Evolutionary conservation across 2,888 invertebrate species (phyloP).

Genomic region (Tupiocoris notatus): DNA sequence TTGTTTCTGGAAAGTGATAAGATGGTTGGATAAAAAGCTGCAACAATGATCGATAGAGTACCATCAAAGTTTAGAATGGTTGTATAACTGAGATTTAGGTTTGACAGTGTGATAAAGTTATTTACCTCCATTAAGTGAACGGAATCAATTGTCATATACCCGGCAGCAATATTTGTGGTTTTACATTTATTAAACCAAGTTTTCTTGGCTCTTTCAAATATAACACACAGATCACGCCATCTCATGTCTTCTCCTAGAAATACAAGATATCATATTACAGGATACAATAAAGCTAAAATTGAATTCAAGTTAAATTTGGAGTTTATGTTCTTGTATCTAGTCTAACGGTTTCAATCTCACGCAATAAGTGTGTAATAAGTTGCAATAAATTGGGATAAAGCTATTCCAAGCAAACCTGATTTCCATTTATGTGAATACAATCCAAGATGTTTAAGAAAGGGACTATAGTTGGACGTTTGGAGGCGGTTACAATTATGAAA

Average conservation of each 20-base stretch:
- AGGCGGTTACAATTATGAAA: not conserved
- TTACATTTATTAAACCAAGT: not conserved
- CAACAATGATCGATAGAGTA: too few relatives aligned
- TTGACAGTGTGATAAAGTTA: not conserved
- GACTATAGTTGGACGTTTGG: not conserved
- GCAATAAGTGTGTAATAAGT: too few relatives aligned
- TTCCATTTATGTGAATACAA: not conserved
- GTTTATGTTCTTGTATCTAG: too few relatives aligned
- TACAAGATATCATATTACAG: not conserved
- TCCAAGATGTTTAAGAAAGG: slow-evolving; percentile 1
- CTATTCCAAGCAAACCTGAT: not conserved
- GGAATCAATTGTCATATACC: not conserved
- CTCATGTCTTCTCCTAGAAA: slow-evolving; percentile 1
- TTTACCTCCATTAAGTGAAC: slow-evolving; percentile 3
- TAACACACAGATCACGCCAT: slow-evolving; percentile 2
- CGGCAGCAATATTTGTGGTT: not conserved
- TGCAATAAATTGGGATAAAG: too few relatives aligned
- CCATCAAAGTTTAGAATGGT: too few relatives aligned
- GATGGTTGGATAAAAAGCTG: too few relatives aligned
- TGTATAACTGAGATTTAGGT: too few relatives aligned
- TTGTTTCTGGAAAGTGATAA: not conserved
- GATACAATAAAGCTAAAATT: too few relatives aligned
- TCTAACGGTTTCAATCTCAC: too few relatives aligned
- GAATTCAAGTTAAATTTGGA: too few relatives aligned
- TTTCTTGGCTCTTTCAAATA: not conserved